Conservation (phyloP, 2,797 vertebrate species). For the Benthosema pterotum region DNA sequence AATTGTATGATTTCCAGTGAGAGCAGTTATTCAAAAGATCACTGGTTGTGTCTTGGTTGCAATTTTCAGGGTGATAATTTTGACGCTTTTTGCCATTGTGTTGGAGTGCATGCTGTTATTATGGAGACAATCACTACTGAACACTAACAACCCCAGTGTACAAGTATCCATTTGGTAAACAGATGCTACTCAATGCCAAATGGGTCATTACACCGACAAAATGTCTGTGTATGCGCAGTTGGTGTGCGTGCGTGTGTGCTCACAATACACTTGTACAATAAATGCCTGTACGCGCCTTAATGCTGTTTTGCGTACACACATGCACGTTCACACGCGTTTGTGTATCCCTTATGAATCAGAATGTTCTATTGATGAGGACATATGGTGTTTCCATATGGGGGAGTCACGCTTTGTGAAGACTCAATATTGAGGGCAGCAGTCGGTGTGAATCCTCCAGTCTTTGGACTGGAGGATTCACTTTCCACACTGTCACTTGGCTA, state of each 20-base stretch:
- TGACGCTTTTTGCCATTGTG: constrained; percentile 25
- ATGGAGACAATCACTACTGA: constrained; percentile 63
- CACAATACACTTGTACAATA: background rate
- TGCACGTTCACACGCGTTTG: constrained; percentile 44
- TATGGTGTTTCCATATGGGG: constrained; percentile 74
- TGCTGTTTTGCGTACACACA: constrained; percentile 15
- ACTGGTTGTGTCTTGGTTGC: too few species aligned
- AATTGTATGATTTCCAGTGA: too few species aligned
- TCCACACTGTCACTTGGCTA: constrained; percentile 1
- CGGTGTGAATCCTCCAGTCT: constrained; percentile 10
- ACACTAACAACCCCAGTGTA: constrained; percentile 52
- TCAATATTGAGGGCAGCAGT: constrained; percentile 22
- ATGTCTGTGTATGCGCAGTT: constrained; percentile 19
- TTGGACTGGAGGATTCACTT: background rate
- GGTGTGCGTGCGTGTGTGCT: background rate
- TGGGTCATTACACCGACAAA: constrained; percentile 72
- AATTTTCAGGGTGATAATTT: constrained; percentile 7
- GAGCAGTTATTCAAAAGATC: too few species aligned
- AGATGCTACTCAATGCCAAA: constrained; percentile 75
- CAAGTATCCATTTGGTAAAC: constrained; percentile 67
- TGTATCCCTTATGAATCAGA: constrained; percentile 68
- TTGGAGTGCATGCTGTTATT: constrained; percentile 40
- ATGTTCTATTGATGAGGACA: constrained; percentile 76
- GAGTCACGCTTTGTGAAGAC: constrained; percentile 53
- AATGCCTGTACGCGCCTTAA: background rate